phyloP scores from a whole-genome alignment of 2,113 vertebrate genomes.

The Sporophila hypoxantha region DNA sequence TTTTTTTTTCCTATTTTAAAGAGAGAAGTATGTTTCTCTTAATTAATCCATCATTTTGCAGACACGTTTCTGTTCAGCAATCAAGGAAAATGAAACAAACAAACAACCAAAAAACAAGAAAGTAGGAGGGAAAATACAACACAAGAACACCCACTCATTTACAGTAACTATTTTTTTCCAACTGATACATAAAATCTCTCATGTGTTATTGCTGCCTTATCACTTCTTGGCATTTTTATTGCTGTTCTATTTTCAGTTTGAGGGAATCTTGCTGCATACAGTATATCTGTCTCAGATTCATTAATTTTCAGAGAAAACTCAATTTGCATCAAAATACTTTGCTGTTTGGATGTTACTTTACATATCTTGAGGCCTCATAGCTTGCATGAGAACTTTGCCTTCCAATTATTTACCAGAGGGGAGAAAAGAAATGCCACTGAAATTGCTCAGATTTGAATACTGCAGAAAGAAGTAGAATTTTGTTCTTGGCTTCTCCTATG shows the following conservation, averaged over 20 bases:
- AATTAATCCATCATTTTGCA: constrained; percentile 65
- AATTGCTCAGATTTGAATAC: neutral
- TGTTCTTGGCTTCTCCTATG: neutral
- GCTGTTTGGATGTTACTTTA: constrained; percentile 10
- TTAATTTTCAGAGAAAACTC: constrained; percentile 64
- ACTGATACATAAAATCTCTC: constrained; percentile 52
- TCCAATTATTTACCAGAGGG: neutral
- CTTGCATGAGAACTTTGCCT: constrained; percentile 14
- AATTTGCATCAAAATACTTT: constrained; percentile 45
- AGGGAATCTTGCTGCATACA: constrained; percentile 38
- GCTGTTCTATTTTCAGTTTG: constrained; percentile 61
- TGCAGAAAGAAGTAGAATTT: neutral
- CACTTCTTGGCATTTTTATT: constrained; percentile 64
- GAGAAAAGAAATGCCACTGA: neutral
- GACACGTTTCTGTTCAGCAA: constrained; percentile 32
- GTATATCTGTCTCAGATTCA: constrained; percentile 45
- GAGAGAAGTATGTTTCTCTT: constrained; percentile 17
- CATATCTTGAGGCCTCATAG: constrained; percentile 4
- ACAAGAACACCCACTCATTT: constrained; percentile 42
- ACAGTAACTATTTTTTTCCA: constrained; percentile 8
- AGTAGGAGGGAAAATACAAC: neutral
- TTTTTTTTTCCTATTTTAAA: neutral
- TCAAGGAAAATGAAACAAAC: constrained; percentile 58
- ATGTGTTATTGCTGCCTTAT: constrained; percentile 55
- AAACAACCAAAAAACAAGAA: neutral